These are phyloP conservation scores for Psittacula echo DNA, from an alignment of 2,797 vertebrate species.

Conservation along the genomic window DNA sequence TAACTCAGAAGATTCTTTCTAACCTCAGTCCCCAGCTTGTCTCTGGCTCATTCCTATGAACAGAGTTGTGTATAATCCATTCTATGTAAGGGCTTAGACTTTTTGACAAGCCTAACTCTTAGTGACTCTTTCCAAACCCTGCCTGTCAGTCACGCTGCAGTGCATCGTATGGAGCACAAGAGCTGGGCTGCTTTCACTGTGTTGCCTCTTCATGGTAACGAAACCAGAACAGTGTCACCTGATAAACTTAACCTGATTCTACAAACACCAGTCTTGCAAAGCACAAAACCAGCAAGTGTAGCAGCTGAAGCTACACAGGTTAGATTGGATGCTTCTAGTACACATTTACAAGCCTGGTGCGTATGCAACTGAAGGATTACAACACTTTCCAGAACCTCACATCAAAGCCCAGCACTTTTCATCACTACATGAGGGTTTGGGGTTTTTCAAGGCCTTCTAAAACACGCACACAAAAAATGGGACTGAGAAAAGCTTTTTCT, in stretches of 20 bases:
- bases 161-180: fast-evolving
- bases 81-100: neutral
- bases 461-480: neutral
- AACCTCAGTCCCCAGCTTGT: neutral
- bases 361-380: neutral
- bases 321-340: neutral
- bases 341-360: neutral
- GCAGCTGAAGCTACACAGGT: neutral
- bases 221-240: neutral
- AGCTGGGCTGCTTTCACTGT: fast-evolving
- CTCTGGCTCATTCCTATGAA: fast-evolving
- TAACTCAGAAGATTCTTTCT: neutral
- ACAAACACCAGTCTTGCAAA: too few species aligned
- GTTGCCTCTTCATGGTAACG: neutral
- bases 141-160: neutral
- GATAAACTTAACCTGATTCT: neutral
- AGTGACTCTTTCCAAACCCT: neutral
- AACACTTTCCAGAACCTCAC: neutral
- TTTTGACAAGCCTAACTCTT: neutral
- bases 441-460: neutral
- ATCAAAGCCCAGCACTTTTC: neutral
- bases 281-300: neutral
- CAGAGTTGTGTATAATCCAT: neutral
- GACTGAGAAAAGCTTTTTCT: neutral
- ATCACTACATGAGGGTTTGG: neutral